Evolutionary conservation across 2,113 vertebrate genomes (phyloP).

Genomic region (Paracanthobrama guichenoti): DNA sequence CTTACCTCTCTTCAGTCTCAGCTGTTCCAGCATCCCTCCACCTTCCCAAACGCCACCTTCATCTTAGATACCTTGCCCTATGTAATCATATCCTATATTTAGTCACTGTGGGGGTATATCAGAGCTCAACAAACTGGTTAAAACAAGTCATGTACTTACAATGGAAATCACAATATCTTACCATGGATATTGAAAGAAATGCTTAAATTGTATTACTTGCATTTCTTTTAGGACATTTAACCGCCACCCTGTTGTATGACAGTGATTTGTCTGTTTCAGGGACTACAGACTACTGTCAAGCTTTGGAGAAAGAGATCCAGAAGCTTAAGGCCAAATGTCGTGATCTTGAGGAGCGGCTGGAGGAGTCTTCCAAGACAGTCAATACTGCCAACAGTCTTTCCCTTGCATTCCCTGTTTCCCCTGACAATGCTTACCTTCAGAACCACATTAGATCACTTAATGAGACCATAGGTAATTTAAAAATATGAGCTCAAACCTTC

Average conservation of each 20-base stretch:
- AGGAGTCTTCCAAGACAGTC: constrained; percentile 47
- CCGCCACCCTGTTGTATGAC: not conserved
- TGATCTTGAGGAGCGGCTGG: constrained; percentile 64
- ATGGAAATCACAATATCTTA: not conserved
- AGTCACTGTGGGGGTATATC: too few relatives aligned
- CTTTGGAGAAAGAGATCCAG: constrained; percentile 70
- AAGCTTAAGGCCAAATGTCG: constrained; percentile 68
- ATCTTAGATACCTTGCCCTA: too few relatives aligned
- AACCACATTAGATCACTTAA: constrained; percentile 49
- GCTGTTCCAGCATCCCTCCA: too few relatives aligned
- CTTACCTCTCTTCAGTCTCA: too few relatives aligned
- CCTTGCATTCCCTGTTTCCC: constrained; percentile 39
- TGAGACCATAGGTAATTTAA: constrained; percentile 62
- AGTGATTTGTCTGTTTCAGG: constrained; percentile 24
- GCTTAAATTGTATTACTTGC: not conserved
- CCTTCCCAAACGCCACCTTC: too few relatives aligned
- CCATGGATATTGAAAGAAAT: not conserved
- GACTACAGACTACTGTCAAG: constrained; percentile 62
- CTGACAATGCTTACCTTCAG: constrained; percentile 60
- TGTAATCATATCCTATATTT: too few relatives aligned
- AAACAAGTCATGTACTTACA: not conserved
- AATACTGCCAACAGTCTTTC: not conserved
- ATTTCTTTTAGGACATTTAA: not conserved
- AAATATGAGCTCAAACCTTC: not conserved
- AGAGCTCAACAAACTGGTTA: too few relatives aligned